Evolutionary conservation across 2,113 vertebrate species (phyloP).

Genomic region (Rhinoptilus africanus): DNA sequence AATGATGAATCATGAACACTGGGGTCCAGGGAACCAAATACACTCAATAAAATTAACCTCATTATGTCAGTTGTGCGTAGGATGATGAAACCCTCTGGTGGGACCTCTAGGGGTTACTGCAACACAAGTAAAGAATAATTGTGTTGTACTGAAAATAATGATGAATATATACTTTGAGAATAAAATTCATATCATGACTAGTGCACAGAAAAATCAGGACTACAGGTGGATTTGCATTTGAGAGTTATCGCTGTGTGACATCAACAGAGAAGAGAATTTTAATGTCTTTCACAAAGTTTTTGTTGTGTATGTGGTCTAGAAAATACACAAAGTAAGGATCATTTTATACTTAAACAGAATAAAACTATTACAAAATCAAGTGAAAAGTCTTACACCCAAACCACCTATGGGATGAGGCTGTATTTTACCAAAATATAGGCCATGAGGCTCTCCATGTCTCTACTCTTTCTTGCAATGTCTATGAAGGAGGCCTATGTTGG

Average conservation of each 20-base stretch:
- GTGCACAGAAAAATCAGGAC: not conserved
- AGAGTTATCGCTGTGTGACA: not conserved
- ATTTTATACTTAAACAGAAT: not conserved
- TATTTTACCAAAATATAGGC: not conserved
- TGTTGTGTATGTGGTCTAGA: not conserved
- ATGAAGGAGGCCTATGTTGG: accelerated
- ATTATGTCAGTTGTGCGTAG: slow-evolving; percentile 9
- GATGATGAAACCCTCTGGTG: not conserved
- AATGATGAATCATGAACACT: slow-evolving; percentile 33
- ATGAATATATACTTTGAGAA: not conserved
- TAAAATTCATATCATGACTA: not conserved
- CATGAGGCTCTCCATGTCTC: not conserved
- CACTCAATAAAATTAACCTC: slow-evolving; percentile 37
- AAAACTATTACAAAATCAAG: not conserved
- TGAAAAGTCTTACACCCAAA: not conserved
- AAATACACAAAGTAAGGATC: not conserved
- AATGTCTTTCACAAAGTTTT: not conserved
- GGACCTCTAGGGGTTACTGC: not conserved
- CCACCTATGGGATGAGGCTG: not conserved
- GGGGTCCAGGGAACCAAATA: slow-evolving; percentile 7
- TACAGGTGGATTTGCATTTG: not conserved
- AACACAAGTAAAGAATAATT: not conserved
- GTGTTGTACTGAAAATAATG: not conserved
- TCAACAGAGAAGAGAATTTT: not conserved
- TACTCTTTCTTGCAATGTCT: not conserved